phyloP scores from a whole-genome alignment of 2,888 invertebrate species.

The Cabera pusaria region DNA sequence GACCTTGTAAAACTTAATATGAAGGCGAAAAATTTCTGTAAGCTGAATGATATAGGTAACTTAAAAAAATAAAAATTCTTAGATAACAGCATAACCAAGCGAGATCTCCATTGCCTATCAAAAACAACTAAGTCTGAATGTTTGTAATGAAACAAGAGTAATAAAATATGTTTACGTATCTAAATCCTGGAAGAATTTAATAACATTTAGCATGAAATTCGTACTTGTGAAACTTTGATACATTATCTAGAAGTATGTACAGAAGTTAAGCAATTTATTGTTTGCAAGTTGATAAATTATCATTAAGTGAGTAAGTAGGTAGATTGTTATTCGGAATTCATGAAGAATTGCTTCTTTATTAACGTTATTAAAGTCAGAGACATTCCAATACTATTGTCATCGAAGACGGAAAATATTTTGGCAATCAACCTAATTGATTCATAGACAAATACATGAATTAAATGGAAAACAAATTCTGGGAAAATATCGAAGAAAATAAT shows the following conservation, averaged over 20 bases:
- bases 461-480: slow-evolving; percentile 3
- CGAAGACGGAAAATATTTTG: no score
- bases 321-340: slow-evolving; percentile 28
- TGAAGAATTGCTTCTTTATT: slow-evolving; percentile 34
- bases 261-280: slow-evolving; percentile 36
- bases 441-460: no score
- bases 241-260: slow-evolving; percentile 31
- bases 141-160: slow-evolving; percentile 14
- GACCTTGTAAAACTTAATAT: no score
- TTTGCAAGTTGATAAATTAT: slow-evolving; percentile 34
- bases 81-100: no score
- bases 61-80: no score
- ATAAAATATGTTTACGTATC: slow-evolving; percentile 21
- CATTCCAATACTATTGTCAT: slow-evolving; percentile 5
- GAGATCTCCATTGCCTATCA: no score
- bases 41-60: no score
- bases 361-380: slow-evolving; percentile 30
- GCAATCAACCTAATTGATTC: no score
- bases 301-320: slow-evolving; percentile 27
- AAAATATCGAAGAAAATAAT: no score
- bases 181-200: slow-evolving; percentile 21
- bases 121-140: neutral
- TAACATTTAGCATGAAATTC: slow-evolving; percentile 22
- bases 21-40: no score
- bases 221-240: slow-evolving; percentile 25